Evolutionary conservation across 2,113 vertebrate species (phyloP).

Genomic region (Chlorodrepanis virens): DNA sequence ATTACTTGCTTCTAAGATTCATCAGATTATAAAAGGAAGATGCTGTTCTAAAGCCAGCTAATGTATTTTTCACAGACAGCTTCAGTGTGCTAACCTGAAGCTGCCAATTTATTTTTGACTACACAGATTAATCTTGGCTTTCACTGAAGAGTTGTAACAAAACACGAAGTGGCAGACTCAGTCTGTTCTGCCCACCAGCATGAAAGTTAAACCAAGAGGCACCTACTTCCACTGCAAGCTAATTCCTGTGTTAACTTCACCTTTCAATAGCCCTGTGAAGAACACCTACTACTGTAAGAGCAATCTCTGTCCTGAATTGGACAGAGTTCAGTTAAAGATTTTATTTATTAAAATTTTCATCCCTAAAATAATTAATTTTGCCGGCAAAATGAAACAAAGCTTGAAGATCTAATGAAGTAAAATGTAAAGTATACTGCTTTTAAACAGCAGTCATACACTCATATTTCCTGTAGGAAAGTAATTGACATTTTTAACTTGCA

Average conservation of each 20-base stretch:
- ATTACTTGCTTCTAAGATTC: neutral
- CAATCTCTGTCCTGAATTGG: neutral
- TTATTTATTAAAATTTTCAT: neutral
- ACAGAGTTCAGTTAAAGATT: neutral
- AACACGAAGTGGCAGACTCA: neutral
- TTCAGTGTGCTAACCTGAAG: neutral
- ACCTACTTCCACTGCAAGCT: neutral
- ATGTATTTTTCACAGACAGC: neutral
- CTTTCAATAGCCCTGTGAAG: neutral
- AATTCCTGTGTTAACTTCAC: neutral
- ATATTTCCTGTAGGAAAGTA: neutral
- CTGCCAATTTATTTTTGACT: neutral
- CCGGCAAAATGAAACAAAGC: neutral
- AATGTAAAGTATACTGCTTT: neutral
- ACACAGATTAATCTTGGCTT: neutral
- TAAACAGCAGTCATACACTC: neutral
- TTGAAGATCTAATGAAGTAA: neutral
- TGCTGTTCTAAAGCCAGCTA: neutral
- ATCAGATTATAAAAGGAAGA: neutral
- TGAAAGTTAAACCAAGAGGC: accelerated
- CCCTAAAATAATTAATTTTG: neutral
- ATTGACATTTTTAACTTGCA: neutral
- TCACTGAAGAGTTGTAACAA: neutral
- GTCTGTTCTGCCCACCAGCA: neutral
- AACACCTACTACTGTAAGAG: neutral